These are phyloP conservation scores for Falco cherrug DNA, from an alignment of 2,797 vertebrate genomes.

Conservation along the genomic window DNA sequence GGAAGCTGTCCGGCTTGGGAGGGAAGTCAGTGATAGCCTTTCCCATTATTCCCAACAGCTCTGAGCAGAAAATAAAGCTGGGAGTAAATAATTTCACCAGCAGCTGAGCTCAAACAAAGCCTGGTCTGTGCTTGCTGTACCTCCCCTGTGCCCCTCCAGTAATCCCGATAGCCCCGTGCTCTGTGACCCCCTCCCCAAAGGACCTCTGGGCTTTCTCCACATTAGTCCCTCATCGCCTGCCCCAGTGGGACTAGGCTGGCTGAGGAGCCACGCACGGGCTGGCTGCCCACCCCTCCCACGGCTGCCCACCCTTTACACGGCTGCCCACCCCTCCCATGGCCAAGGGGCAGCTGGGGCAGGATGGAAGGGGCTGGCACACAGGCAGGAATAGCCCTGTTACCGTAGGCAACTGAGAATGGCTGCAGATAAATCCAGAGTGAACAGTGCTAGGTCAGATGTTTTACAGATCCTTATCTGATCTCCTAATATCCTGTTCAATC, in stretches of 20 bases:
- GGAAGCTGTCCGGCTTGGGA: not conserved
- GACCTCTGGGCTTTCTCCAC: not conserved
- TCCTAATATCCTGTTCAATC: constrained; percentile 27
- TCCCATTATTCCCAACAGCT: not conserved
- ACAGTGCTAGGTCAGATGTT: not conserved
- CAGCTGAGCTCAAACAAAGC: not conserved
- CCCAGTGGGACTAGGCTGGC: accelerated
- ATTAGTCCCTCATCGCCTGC: not conserved
- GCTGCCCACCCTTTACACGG: not conserved
- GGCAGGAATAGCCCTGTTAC: not conserved
- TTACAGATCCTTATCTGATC: constrained; percentile 5
- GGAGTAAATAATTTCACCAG: not conserved
- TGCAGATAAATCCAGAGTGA: not conserved
- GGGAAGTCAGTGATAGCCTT: not conserved
- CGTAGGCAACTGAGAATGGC: accelerated
- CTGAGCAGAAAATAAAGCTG: not conserved
- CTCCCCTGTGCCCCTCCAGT: not conserved
- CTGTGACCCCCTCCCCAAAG: not conserved
- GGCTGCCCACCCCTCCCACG: not conserved
- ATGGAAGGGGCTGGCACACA: not conserved
- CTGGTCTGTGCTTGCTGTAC: not conserved
- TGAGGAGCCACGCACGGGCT: not conserved
- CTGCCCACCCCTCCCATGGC: not conserved
- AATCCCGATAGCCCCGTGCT: accelerated
- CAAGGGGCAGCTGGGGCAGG: not conserved